Base-by-base conservation (phyloP, 2,797 vertebrate genomes). In the Eptatretus atami region DNA sequence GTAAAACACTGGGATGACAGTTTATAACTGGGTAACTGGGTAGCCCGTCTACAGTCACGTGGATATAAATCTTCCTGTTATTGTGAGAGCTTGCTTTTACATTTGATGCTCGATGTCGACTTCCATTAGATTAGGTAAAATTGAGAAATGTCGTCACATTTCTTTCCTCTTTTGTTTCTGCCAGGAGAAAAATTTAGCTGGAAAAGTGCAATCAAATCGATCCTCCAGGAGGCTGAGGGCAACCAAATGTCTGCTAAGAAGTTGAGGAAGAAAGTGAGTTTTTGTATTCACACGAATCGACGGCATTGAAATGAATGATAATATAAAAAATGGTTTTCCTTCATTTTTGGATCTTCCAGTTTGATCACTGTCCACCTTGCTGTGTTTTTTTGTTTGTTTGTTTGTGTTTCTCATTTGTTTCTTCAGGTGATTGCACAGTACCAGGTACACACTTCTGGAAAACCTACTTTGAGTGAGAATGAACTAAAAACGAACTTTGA, bases 161-260 rank as follows among this genome's bases (percentile, higher is more conserved):
- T 61, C 24, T 61, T 12, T 61, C n/a, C 12, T 12, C 25, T 61
- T 61, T 25, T 61, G 57, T 25, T n/a, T 61, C 10, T 61, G 9
- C 25, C 57, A 61, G 57, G 66, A 95, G 86, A 80, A 55, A 93
- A 84, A 78, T 98, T 96, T 74, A 90, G 82, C 72, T 98, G 92
- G 92, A 95, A 93, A 63, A 84, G 82, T 69, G 92, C 80, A 1
- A 94, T 96, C 68, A 86, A 79, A 71, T 81, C 84, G 1, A 68
- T 87, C 63, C 73, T 98, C 65, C 80, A 68, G 67, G 77, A 81
- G 25, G 77, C 81, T 63, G 77, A 80, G 52, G 82, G 87, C 66
- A 80, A 92, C 4, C 85, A 87, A 67, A 71, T 96, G 53, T 66
- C 83, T 1, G 13, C 94, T 64, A 96, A 94, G 72, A 98, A 81